Percentiles rank a stretch among this genome's conserved stretches.
Evolutionary conservation across 2,113 vertebrate species (phyloP).

Genomic region (Saguinus midas): DNA sequence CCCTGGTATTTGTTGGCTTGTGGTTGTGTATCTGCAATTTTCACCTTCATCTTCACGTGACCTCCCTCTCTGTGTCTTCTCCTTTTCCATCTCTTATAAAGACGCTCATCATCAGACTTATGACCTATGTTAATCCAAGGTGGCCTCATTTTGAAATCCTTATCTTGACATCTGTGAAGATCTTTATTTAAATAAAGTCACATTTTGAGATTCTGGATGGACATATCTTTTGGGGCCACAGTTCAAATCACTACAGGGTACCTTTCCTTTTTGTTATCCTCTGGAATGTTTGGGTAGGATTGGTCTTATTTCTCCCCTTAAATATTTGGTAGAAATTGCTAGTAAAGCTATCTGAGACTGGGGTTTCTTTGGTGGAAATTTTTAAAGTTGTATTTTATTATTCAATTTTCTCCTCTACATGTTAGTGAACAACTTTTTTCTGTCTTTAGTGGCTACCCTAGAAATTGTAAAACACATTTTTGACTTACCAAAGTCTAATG

Average conservation of each 20-base stretch:
- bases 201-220: not conserved
- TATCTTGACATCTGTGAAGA: not conserved
- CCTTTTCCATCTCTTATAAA: not conserved
- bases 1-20: not conserved
- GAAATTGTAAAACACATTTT: not conserved
- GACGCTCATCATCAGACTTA: not conserved
- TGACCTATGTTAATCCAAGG: not conserved
- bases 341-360: not conserved
- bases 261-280: not conserved
- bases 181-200: not conserved
- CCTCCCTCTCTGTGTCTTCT: not conserved
- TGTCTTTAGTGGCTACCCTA: not conserved
- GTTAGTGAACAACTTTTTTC: not conserved
- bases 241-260: not conserved
- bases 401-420: not conserved
- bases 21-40: not conserved
- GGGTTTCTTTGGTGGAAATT: not conserved
- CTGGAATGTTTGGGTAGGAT: not conserved
- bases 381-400: constrained; percentile 29
- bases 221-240: not conserved
- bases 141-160: not conserved
- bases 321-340: not conserved
- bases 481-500: not conserved
- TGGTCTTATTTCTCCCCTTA: not conserved
- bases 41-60: not conserved